A percentile compares a stretch with the other conserved stretches of the same genome.
These are phyloP conservation scores for Danionella cerebrum DNA, from an alignment of 2,113 vertebrate genomes.

Conservation along the genomic window DNA sequence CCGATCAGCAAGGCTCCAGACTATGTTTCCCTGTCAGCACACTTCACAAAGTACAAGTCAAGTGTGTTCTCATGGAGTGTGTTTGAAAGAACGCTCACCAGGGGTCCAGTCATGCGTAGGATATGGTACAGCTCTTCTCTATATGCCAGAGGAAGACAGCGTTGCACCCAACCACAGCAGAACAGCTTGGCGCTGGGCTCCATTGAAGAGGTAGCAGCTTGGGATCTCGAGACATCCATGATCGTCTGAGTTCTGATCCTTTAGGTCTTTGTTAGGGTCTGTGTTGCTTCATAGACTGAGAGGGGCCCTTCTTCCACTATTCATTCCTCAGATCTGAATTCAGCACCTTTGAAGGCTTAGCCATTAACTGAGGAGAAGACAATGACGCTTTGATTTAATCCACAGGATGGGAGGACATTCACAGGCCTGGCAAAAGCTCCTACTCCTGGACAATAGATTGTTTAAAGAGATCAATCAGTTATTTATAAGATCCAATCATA, in stretches of 20 bases:
- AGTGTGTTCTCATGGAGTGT: not conserved
- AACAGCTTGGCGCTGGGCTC: slow-evolving; percentile 49
- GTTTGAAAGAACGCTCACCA: slow-evolving; percentile 50
- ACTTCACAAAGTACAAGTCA: not conserved
- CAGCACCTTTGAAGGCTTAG: slow-evolving; percentile 44
- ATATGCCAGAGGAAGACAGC: slow-evolving; percentile 46
- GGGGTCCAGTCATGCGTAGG: slow-evolving; percentile 59
- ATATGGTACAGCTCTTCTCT: slow-evolving; percentile 63
- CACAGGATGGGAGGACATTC: slow-evolving; percentile 11
- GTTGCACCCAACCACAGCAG: slow-evolving; percentile 47
- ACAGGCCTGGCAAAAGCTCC: not conserved
- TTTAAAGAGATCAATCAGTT: slow-evolving; percentile 15
- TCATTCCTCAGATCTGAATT: slow-evolving; percentile 32
- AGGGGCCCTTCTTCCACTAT: not conserved
- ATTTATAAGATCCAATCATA: not conserved
- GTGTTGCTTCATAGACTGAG: not conserved
- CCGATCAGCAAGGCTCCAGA: not conserved
- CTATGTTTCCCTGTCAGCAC: not conserved
- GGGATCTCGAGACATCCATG: slow-evolving; percentile 4
- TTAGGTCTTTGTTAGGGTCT: not conserved
- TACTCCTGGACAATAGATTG: not conserved
- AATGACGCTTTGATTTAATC: slow-evolving; percentile 36
- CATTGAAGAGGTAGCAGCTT: slow-evolving; percentile 30
- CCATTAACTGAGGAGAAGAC: slow-evolving; percentile 40
- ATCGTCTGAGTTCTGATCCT: not conserved